A percentile compares a stretch with the other conserved stretches of the same genome.
phyloP scores from a whole-genome alignment of 2,888 invertebrate genomes.

The Ctenicera cuprea region DNA sequence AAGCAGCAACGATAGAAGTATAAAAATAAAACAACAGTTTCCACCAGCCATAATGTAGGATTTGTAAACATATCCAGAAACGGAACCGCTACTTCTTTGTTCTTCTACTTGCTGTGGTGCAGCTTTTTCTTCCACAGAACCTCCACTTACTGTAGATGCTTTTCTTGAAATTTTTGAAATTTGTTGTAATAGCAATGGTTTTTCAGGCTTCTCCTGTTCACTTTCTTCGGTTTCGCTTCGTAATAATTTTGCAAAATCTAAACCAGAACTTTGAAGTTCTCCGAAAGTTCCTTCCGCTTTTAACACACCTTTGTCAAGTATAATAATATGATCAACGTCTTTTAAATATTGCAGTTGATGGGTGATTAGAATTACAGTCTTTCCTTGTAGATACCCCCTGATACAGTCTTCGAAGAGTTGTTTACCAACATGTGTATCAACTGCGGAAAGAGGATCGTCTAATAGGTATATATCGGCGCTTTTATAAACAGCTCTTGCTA shows the following conservation, averaged over 20 bases:
- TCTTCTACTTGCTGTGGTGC: slow-evolving; percentile 75
- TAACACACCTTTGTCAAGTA: slow-evolving; percentile 76
- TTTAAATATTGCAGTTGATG: slow-evolving; percentile 83
- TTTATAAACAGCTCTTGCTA: slow-evolving; percentile 91
- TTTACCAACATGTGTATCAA: slow-evolving; percentile 93
- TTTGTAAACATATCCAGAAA: slow-evolving; percentile 76
- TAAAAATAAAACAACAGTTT: slow-evolving; percentile 78
- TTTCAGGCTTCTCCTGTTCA: slow-evolving; percentile 66
- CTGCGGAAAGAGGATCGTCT: slow-evolving; percentile 94
- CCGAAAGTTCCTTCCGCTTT: slow-evolving; percentile 81
- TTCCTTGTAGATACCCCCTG: slow-evolving; percentile 78
- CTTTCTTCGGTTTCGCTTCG: slow-evolving; percentile 73
- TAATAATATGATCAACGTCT: slow-evolving; percentile 77
- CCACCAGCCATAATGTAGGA: slow-evolving; percentile 86
- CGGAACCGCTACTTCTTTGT: slow-evolving; percentile 78
- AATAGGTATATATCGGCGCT: slow-evolving; percentile 90
- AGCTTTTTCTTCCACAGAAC: slow-evolving; percentile 70
- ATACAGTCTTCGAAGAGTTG: slow-evolving; percentile 92
- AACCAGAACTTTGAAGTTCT: slow-evolving; percentile 82
- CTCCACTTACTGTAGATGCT: slow-evolving; percentile 75
- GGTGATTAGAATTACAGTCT: slow-evolving; percentile 86
- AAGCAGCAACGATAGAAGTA: slow-evolving; percentile 79
- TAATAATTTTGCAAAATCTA: slow-evolving; percentile 86
- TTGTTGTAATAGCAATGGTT: slow-evolving; percentile 52
- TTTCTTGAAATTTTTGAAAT: slow-evolving; percentile 64